These are phyloP conservation scores for Colistium nudipinnis DNA, from an alignment of 2,113 vertebrate species.

Conservation along the genomic window DNA sequence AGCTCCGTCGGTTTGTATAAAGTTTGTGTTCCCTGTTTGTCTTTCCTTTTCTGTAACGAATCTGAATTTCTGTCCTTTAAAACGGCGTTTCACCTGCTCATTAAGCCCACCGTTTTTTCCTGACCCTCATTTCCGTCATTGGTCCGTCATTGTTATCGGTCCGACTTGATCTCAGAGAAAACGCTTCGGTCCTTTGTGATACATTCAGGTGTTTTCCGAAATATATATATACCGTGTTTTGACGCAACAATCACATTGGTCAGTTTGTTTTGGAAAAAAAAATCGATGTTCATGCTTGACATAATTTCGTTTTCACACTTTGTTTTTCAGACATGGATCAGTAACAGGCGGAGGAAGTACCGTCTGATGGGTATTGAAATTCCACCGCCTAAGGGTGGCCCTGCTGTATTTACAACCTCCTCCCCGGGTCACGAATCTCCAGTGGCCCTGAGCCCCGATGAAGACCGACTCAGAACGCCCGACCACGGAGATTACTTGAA, in stretches of 20 bases:
- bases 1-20: too few relatives aligned
- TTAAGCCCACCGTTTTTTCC: too few relatives aligned
- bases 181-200: too few relatives aligned
- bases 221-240: too few relatives aligned
- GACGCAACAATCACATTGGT: not conserved
- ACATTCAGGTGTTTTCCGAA: too few relatives aligned
- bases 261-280: not conserved
- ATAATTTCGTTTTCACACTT: not conserved
- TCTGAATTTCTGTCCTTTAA: too few relatives aligned
- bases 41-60: too few relatives aligned
- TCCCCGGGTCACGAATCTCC: conserved; percentile 83
- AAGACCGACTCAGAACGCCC: conserved; percentile 80
- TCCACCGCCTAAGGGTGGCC: conserved; percentile 93
- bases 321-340: conserved; percentile 93
- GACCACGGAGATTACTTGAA: conserved; percentile 90
- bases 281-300: not conserved
- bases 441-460: conserved; percentile 84
- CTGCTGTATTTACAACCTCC: conserved; percentile 90
- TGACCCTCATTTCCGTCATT: too few relatives aligned
- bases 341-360: conserved; percentile 97
- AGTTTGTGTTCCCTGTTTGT: too few relatives aligned
- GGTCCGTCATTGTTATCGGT: too few relatives aligned
- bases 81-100: too few relatives aligned
- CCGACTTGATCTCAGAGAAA: too few relatives aligned
- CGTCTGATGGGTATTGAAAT: conserved; percentile 98